These are phyloP conservation scores for Osmoderma eremita DNA, from an alignment of 2,888 invertebrate genomes.

Conservation along the genomic window DNA sequence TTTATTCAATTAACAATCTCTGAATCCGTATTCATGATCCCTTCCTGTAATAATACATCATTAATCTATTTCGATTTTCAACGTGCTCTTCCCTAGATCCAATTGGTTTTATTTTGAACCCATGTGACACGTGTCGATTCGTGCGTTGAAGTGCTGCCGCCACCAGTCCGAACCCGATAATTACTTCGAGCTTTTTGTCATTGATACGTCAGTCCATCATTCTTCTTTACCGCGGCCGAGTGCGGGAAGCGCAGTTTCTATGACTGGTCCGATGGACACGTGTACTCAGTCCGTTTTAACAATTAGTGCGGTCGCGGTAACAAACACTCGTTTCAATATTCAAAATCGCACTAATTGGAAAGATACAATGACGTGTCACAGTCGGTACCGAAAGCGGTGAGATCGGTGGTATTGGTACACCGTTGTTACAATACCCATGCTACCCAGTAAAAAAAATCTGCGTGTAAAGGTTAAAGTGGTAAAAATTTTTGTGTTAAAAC, in stretches of 20 bases:
- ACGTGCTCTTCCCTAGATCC: neutral
- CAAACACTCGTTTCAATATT: constrained; percentile 30
- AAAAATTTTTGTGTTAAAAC: no score
- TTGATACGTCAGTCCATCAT: constrained; percentile 40
- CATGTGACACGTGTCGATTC: constrained; percentile 43
- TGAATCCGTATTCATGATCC: no score
- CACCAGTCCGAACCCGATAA: constrained; percentile 24
- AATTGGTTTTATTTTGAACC: constrained; percentile 6
- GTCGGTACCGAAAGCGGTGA: neutral
- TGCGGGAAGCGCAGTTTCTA: constrained; percentile 7
- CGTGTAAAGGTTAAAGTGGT: no score
- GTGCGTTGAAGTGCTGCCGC: constrained; percentile 43
- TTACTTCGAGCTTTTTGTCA: constrained; percentile 46
- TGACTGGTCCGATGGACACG: constrained; percentile 45
- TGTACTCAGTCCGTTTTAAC: constrained; percentile 45
- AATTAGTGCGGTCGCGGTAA: constrained; percentile 47
- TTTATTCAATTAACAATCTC: no score
- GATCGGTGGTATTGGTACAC: neutral
- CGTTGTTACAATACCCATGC: no score
- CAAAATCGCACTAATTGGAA: constrained; percentile 37
- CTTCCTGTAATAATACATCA: constrained; percentile 5
- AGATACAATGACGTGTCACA: neutral
- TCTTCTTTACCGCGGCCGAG: neutral
- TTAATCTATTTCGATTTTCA: constrained; percentile 9
- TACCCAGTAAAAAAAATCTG: no score